phyloP scores from a whole-genome alignment of 2,888 invertebrate species.

The Drosophila greeni region DNA sequence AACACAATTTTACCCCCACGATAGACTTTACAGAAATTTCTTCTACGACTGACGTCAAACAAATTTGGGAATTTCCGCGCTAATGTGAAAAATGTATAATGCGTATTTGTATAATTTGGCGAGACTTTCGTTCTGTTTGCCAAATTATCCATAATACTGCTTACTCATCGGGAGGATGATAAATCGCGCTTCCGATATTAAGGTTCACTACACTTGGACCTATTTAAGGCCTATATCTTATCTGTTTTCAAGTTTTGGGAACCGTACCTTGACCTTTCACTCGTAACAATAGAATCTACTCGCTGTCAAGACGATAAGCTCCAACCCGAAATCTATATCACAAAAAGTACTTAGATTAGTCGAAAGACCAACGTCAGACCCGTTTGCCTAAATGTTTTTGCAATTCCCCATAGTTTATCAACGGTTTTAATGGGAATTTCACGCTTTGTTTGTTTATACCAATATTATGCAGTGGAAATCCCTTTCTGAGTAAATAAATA shows the following conservation, averaged over 20 bases:
- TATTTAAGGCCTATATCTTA: constrained; percentile 37
- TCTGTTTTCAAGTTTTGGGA: constrained; percentile 33
- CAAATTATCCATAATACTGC: constrained; percentile 25
- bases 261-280: constrained; percentile 48
- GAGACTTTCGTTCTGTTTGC: constrained; percentile 20
- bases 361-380: constrained; percentile 14
- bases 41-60: constrained; percentile 29
- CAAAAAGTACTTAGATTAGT: constrained; percentile 20
- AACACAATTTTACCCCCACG: constrained; percentile 23
- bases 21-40: constrained; percentile 22
- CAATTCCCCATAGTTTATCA: constrained; percentile 39
- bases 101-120: constrained; percentile 18
- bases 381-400: constrained; percentile 7
- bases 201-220: not conserved
- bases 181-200: constrained; percentile 6
- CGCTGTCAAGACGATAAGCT: constrained; percentile 19
- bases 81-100: constrained; percentile 30
- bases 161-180: constrained; percentile 46
- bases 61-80: constrained; percentile 40
- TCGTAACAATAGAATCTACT: constrained; percentile 26
- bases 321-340: constrained; percentile 1
- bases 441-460: constrained; percentile 45
- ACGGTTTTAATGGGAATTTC: constrained; percentile 45
- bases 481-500: constrained; percentile 25
- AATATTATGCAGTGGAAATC: constrained; percentile 37